Percentiles rank a stretch among this genome's conserved stretches.
These are phyloP conservation scores for Oscheius onirici DNA, from an alignment of 2,888 invertebrate species.

Conservation along the genomic window DNA sequence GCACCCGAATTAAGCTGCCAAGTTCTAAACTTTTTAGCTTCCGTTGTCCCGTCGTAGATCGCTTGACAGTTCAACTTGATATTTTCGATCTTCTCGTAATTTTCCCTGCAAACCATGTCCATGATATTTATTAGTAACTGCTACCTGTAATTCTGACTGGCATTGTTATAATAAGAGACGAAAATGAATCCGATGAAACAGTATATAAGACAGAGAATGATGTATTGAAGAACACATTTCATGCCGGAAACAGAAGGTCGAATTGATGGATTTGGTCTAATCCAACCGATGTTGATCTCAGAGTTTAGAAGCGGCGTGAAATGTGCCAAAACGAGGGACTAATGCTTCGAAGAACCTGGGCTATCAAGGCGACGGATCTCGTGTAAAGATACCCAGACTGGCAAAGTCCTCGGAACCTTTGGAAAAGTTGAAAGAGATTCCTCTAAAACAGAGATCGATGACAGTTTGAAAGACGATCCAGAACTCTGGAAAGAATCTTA, in stretches of 20 bases:
- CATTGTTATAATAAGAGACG: neutral
- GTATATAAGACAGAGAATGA: neutral
- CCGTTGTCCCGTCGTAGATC: neutral
- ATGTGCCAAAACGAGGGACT: slow-evolving; percentile 7
- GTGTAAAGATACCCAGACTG: neutral
- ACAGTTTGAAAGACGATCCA: too few species aligned
- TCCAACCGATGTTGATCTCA: neutral
- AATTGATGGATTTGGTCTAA: neutral
- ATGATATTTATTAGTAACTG: neutral
- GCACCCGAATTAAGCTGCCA: neutral
- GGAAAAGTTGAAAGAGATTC: too few species aligned
- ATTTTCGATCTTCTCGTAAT: neutral
- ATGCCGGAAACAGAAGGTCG: neutral
- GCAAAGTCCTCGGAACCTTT: neutral
- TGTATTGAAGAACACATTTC: slow-evolving; percentile 3
- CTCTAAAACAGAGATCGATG: too few species aligned
- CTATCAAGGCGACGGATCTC: slow-evolving; percentile 5
- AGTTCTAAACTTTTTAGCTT: neutral
- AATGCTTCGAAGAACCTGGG: slow-evolving; percentile 5
- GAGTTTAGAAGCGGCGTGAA: neutral
- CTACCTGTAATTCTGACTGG: neutral
- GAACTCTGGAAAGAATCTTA: too few species aligned
- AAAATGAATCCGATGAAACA: neutral
- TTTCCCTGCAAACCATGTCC: neutral
- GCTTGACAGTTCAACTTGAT: neutral